phyloP scores from a whole-genome alignment of 92 coral and sea anemone species.

The Umimayanthus kanabou region DNA sequence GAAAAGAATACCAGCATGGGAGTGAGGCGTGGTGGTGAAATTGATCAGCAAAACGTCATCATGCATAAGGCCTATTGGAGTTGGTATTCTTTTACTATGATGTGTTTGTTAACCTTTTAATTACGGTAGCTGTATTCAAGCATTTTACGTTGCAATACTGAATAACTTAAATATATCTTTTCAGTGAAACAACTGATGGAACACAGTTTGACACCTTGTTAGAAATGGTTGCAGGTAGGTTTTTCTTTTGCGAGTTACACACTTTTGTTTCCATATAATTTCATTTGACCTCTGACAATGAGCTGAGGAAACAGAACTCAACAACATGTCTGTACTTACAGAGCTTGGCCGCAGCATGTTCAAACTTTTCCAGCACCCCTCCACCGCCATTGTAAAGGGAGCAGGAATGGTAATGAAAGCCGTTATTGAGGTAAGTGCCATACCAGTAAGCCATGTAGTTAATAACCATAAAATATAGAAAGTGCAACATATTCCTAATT shows the following conservation, averaged over 20 bases:
- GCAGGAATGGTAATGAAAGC: conserved; percentile 99
- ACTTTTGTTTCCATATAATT: neutral
- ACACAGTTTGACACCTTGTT: conserved; percentile 87
- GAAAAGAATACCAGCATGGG: too few species aligned
- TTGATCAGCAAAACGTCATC: too few species aligned
- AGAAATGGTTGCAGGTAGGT: conserved; percentile 89
- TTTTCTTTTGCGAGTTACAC: neutral
- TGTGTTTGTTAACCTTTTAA: neutral
- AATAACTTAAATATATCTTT: neutral
- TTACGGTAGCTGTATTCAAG: neutral
- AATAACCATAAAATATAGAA: neutral
- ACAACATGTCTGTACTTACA: conserved; percentile 14
- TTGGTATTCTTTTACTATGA: neutral
- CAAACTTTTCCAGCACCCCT: conserved; percentile 94
- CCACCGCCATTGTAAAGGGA: conserved; percentile 97
- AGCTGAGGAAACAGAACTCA: neutral
- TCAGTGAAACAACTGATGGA: conserved; percentile 95
- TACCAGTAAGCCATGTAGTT: neutral
- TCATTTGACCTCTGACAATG: neutral
- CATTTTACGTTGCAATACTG: neutral
- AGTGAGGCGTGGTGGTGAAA: too few species aligned
- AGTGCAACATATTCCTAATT: too few species aligned
- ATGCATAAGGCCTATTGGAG: too few species aligned
- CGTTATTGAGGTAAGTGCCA: conserved; percentile 79
- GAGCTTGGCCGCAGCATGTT: conserved; percentile 93